phyloP scores from a whole-genome alignment of 1,140 invertebrate species.

The Rhopalosiphum padi region DNA sequence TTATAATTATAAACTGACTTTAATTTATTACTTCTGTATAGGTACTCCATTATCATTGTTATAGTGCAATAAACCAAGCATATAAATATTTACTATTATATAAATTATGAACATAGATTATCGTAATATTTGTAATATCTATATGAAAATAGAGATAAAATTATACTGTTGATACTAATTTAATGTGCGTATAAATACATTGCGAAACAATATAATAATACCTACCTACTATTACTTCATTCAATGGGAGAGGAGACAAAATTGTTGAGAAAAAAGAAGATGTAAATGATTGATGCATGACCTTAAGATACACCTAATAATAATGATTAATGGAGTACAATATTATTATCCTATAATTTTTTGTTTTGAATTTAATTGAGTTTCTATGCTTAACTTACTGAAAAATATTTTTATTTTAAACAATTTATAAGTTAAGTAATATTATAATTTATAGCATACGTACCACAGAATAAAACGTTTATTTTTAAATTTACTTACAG shows the following conservation, averaged over 20 bases:
- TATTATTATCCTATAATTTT: neutral
- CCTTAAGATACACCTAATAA: neutral
- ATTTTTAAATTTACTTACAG: neutral
- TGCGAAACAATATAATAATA: neutral
- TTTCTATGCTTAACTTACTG: neutral
- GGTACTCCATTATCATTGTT: neutral
- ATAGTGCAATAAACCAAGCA: neutral
- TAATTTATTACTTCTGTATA: neutral
- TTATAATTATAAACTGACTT: neutral
- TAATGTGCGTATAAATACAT: neutral
- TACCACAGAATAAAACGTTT: neutral
- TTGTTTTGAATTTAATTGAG: neutral
- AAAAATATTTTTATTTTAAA: conserved; percentile 4
- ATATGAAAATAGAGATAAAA: neutral
- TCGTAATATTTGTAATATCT: neutral
- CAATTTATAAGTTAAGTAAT: neutral
- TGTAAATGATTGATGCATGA: neutral
- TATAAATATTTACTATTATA: neutral
- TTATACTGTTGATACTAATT: neutral
- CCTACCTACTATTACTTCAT: neutral
- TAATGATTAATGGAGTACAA: neutral
- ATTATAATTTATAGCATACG: neutral
- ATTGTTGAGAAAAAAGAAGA: neutral
- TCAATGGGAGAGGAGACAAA: neutral
- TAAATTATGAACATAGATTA: neutral